phyloP scores from a whole-genome alignment of 2,797 vertebrate genomes.

The Tokudaia muenninki region DNA sequence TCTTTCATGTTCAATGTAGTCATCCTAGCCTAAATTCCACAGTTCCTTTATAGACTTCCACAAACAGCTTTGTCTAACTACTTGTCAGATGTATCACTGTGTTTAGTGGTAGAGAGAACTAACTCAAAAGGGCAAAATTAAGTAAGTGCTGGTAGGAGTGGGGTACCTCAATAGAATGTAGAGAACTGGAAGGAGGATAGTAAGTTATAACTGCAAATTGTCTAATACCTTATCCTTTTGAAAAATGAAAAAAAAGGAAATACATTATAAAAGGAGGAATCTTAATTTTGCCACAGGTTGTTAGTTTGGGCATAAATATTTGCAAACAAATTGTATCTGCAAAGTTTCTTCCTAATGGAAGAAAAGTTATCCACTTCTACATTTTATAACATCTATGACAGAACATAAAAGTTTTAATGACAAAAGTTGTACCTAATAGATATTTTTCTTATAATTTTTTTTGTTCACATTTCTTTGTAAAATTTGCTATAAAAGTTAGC shows the following conservation, averaged over 20 bases:
- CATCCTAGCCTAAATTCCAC: background rate
- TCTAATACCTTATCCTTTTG: background rate
- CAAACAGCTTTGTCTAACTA: background rate
- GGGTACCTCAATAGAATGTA: background rate
- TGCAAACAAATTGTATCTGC: background rate
- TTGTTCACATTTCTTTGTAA: slow-evolving; percentile 23
- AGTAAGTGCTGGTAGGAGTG: background rate
- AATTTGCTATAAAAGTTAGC: background rate
- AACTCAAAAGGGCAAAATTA: background rate
- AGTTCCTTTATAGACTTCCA: background rate
- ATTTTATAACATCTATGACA: background rate
- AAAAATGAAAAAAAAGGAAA: background rate
- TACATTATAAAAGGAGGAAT: background rate
- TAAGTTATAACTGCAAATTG: background rate
- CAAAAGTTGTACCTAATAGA: background rate
- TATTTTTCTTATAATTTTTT: background rate
- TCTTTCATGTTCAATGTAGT: background rate
- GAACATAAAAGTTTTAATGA: background rate
- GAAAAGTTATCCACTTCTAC: background rate
- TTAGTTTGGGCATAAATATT: background rate
- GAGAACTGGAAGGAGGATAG: background rate
- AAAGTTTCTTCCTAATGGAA: background rate
- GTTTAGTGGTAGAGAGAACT: background rate
- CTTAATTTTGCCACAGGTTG: background rate
- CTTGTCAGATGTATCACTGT: background rate